Conservation (phyloP, 35 echinoderm and acorn worm species). For the Apostichopus californicus region DNA sequence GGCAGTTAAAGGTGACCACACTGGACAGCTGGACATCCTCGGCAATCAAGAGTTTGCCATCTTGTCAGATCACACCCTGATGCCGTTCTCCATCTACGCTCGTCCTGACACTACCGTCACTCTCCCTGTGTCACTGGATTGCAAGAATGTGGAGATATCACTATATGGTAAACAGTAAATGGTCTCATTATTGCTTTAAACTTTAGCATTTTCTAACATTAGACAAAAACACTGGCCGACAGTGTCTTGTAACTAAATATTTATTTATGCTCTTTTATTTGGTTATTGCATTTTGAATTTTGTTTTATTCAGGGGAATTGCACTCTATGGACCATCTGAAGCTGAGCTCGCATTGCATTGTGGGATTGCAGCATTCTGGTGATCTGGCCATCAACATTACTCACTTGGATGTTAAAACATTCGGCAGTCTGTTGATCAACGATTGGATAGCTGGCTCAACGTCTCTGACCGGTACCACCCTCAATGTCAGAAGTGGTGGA, state of each 20-base stretch:
- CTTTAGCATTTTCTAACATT: too few relatives aligned
- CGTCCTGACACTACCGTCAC: conserved; percentile 47
- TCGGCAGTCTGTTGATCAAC: conserved; percentile 78
- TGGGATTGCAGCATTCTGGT: conserved; percentile 68
- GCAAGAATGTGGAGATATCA: conserved; percentile 78
- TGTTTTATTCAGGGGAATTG: conserved; percentile 59
- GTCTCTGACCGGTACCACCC: conserved; percentile 64
- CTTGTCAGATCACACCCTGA: conserved; percentile 36
- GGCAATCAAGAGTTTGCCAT: conserved; percentile 57
- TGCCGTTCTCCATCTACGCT: conserved; percentile 72
- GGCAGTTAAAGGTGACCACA: conserved; percentile 67
- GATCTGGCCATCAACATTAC: conserved; percentile 55
- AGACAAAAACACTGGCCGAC: too few relatives aligned
- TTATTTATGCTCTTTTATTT: too few relatives aligned
- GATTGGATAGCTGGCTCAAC: conserved; percentile 67
- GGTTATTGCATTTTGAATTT: background rate
- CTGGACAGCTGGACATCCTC: conserved; percentile 65
- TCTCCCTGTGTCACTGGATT: conserved; percentile 71
- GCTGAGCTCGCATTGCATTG: conserved; percentile 69
- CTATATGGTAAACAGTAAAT: conserved; percentile 61
- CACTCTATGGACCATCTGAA: conserved; percentile 75
- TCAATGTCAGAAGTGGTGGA: conserved; percentile 83
- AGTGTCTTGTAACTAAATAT: too few relatives aligned
- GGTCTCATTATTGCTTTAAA: too few relatives aligned
- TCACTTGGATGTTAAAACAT: conserved; percentile 83